Evolutionary conservation across 2,113 vertebrate genomes (phyloP).

Genomic region (Eurystomus gularis): DNA sequence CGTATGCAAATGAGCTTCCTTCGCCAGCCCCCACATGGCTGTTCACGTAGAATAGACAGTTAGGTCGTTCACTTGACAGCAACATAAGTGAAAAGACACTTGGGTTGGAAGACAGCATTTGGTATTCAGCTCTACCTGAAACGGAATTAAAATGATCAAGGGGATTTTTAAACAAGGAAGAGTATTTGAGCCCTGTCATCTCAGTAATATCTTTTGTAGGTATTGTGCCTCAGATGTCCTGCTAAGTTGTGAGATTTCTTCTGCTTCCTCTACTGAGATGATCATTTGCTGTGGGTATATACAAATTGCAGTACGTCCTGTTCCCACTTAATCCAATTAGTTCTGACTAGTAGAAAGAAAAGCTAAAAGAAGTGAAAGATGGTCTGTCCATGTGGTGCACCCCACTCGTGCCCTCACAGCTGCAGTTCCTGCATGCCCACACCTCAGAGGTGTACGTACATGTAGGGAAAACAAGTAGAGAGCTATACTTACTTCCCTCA

Average conservation of each 20-base stretch:
- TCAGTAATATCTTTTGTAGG: not conserved
- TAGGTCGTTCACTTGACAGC: not conserved
- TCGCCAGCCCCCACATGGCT: constrained; percentile 16
- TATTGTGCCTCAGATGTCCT: not conserved
- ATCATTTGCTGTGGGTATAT: not conserved
- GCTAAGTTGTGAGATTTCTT: not conserved
- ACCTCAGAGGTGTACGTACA: not conserved
- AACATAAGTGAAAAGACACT: not conserved
- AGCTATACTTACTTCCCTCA: not conserved
- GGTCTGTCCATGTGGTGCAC: not conserved
- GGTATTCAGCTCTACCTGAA: not conserved
- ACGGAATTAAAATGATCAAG: not conserved
- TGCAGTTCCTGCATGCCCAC: not conserved
- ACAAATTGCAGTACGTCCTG: not conserved
- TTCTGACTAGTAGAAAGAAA: not conserved
- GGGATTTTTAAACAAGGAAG: not conserved
- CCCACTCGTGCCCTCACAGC: not conserved
- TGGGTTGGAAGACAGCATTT: not conserved
- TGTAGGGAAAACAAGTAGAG: not conserved
- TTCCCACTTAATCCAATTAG: not conserved
- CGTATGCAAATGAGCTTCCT: not conserved
- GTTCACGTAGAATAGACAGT: not conserved
- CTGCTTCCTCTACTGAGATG: not conserved
- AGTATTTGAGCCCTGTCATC: not conserved
- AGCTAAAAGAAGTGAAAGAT: not conserved